Conservation (phyloP, 2,113 vertebrate genomes). For the Anoura caudifer region DNA sequence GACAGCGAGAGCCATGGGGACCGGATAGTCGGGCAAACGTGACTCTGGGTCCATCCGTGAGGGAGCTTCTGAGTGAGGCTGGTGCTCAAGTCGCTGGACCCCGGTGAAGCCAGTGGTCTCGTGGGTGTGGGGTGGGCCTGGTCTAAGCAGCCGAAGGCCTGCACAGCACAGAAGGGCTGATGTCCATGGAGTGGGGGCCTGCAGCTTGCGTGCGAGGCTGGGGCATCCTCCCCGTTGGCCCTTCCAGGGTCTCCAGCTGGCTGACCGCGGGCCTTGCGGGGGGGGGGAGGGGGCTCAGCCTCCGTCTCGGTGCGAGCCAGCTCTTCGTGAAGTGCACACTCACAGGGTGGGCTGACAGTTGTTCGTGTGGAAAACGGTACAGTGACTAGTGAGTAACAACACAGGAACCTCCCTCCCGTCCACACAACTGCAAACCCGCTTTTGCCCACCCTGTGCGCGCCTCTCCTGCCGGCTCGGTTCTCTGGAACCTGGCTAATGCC, state of each 20-base stretch:
- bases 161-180: too few species aligned
- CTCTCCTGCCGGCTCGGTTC: not conserved
- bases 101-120: too few species aligned
- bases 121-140: not conserved
- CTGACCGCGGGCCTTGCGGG: not conserved
- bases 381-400: not conserved
- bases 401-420: not conserved
- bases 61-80: not conserved
- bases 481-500: not conserved
- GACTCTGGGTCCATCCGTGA: not conserved
- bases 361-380: not conserved
- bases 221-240: too few species aligned
- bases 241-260: not conserved
- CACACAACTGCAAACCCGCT: not conserved
- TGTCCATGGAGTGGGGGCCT: rapidly evolving
- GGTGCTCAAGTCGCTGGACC: too few species aligned
- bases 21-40: not conserved
- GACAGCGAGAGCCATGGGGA: not conserved
- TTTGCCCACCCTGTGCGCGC: not conserved
- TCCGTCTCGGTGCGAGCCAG: rapidly evolving
- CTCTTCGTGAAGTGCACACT: not conserved
- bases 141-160: not conserved
- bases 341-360: not conserved
- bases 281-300: too few species aligned
- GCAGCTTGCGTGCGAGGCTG: not conserved